These are phyloP conservation scores for Ceyx cyanopectus DNA, from an alignment of 2,113 vertebrate genomes.

Conservation along the genomic window DNA sequence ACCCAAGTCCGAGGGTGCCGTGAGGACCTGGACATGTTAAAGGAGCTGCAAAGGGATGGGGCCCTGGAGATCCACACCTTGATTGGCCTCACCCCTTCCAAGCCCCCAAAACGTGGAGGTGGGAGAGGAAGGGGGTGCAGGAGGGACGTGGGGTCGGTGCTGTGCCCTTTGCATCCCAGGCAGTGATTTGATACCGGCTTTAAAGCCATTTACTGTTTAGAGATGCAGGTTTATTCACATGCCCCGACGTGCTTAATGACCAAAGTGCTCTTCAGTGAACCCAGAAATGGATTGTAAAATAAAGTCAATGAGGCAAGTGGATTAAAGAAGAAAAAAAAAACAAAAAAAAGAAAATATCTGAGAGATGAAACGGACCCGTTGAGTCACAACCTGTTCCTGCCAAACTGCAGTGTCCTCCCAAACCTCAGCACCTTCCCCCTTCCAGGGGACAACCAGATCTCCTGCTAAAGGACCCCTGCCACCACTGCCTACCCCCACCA, in stretches of 20 bases:
- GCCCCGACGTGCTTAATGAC: slow-evolving; percentile 40
- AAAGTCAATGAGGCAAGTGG: slow-evolving; percentile 32
- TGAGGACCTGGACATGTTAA: accelerated
- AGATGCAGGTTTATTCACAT: not conserved
- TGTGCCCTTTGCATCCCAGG: not conserved
- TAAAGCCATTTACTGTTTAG: not conserved
- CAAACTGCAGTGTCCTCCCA: accelerated
- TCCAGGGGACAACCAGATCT: not conserved
- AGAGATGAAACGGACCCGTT: not conserved
- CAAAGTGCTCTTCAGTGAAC: slow-evolving; percentile 35
- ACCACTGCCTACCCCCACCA: not conserved
- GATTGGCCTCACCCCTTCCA: not conserved
- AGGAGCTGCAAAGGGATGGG: not conserved
- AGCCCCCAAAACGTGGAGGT: not conserved
- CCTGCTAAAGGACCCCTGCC: not conserved
- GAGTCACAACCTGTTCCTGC: not conserved
- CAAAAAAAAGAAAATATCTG: not conserved
- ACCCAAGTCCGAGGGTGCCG: not conserved
- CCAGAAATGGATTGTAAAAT: slow-evolving; percentile 4
- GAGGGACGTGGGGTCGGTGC: accelerated
- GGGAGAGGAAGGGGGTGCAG: not conserved
- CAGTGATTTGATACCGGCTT: not conserved
- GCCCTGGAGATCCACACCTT: not conserved
- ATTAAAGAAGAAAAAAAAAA: not conserved
- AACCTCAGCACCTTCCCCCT: not conserved